phyloP scores from a whole-genome alignment of 1,140 invertebrate species.

The Aphis craccivora region DNA sequence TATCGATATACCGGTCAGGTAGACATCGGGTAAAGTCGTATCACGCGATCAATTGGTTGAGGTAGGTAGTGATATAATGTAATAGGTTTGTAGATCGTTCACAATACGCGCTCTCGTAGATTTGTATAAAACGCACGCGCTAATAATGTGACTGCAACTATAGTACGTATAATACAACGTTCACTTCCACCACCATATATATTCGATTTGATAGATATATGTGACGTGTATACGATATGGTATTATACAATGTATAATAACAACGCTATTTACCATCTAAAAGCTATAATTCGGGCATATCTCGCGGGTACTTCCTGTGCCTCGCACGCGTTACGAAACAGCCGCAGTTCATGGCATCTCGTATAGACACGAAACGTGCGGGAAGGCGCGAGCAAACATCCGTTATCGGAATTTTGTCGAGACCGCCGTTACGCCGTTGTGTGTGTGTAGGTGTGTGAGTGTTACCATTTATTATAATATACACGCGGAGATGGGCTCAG shows the following conservation, averaged over 20 bases:
- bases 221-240: too few relatives aligned
- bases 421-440: neutral
- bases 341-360: neutral
- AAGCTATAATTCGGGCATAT: neutral
- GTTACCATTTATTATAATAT: neutral
- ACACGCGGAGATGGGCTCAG: neutral
- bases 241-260: neutral
- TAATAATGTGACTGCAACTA: neutral
- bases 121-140: neutral
- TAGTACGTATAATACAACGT: too few relatives aligned
- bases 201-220: too few relatives aligned
- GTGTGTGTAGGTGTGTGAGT: too few relatives aligned
- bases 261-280: neutral
- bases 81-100: too few relatives aligned
- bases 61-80: neutral
- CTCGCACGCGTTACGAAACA: neutral
- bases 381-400: neutral
- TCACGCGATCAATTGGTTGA: neutral
- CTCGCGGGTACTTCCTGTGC: neutral
- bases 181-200: too few relatives aligned
- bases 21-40: too few relatives aligned
- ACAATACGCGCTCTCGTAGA: too few relatives aligned
- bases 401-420: neutral
- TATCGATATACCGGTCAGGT: too few relatives aligned
- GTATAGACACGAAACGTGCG: neutral